Evolutionary conservation across 2,113 vertebrate species (phyloP).

Genomic region (Typhlomys cinereus): DNA sequence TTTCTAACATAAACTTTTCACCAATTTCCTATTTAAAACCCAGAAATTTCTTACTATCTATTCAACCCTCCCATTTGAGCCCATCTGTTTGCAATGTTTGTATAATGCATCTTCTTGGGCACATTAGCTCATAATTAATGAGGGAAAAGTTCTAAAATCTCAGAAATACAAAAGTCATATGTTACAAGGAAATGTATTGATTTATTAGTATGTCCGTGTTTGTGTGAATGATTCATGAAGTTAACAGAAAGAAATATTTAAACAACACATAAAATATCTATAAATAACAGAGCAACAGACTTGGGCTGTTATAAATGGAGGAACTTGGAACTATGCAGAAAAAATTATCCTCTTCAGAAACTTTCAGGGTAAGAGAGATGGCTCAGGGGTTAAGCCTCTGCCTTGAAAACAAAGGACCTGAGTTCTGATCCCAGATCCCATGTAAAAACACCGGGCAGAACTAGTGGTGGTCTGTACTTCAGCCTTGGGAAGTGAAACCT

Average conservation of each 20-base stretch:
- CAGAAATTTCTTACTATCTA: conserved; percentile 29
- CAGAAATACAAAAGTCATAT: conserved; percentile 55
- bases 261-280: conserved; percentile 2
- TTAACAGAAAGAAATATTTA: conserved; percentile 61
- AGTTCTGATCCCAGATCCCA: too few species aligned
- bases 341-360: conserved; percentile 48
- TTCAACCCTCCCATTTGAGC: background rate
- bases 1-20: conserved; percentile 43
- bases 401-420: too few species aligned
- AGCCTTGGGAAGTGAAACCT: too few species aligned
- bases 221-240: conserved; percentile 56
- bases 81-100: conserved; percentile 23
- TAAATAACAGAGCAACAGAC: conserved; percentile 52
- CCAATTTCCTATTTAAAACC: conserved; percentile 37
- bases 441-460: too few species aligned
- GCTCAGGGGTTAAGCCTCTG: too few species aligned
- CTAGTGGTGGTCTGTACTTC: too few species aligned
- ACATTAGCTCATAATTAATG: conserved; percentile 47
- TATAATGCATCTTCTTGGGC: conserved; percentile 36
- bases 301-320: background rate
- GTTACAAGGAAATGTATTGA: conserved; percentile 20
- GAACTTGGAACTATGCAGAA: conserved; percentile 41
- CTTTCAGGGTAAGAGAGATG: too few species aligned
- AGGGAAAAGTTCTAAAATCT: conserved; percentile 16
- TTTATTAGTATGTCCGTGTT: conserved; percentile 59